Evolutionary conservation across 2,888 invertebrate species (phyloP).

Genomic region (Gastracanthus pulcherrimus): DNA sequence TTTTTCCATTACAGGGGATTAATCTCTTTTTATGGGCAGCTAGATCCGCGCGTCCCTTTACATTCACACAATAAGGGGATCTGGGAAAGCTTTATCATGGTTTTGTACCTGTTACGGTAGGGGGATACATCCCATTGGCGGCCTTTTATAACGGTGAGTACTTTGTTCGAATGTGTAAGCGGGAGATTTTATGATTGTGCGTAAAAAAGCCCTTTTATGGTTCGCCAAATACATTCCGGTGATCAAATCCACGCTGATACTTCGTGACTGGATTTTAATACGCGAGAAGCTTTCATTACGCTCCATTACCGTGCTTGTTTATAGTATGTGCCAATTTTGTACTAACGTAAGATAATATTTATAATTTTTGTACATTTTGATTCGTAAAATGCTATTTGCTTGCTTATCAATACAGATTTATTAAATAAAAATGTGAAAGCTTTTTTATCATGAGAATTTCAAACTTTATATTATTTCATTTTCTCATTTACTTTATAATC

Average conservation of each 20-base stretch:
- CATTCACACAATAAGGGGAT: background rate
- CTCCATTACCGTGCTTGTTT: too few relatives aligned
- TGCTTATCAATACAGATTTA: too few relatives aligned
- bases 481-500: too few relatives aligned
- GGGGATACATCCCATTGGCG: background rate
- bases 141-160: background rate
- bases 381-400: too few relatives aligned
- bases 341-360: too few relatives aligned
- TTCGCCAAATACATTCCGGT: background rate
- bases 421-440: too few relatives aligned
- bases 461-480: too few relatives aligned
- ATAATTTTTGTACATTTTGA: too few relatives aligned
- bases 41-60: background rate
- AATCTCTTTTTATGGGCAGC: conserved; percentile 26
- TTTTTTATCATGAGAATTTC: too few relatives aligned
- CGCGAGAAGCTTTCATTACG: background rate
- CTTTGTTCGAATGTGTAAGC: conserved; percentile 9
- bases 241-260: background rate
- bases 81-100: conserved; percentile 1
- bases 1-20: conserved; percentile 42
- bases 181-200: conserved; percentile 5
- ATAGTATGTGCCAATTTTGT: too few relatives aligned
- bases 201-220: background rate
- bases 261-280: background rate
- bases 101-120: background rate